Percentiles rank a stretch among this genome's conserved stretches.
phyloP scores from a whole-genome alignment of 2,113 vertebrate genomes.

The Collichthys lucidus region DNA sequence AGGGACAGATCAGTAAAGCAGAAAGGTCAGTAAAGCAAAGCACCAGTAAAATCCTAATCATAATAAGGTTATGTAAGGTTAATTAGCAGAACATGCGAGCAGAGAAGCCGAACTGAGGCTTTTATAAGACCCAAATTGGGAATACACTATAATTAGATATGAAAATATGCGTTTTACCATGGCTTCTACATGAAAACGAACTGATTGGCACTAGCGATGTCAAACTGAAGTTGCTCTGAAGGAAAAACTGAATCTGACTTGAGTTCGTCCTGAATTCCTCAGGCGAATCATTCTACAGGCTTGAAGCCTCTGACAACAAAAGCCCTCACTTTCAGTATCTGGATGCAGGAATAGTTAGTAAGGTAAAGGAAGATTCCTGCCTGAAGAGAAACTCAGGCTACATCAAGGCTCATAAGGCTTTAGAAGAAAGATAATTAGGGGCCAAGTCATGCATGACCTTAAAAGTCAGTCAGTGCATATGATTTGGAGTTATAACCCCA shows the following conservation, averaged over 20 bases:
- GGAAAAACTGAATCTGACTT: background rate
- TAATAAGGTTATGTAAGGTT: conserved; percentile 58
- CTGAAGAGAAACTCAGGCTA: conserved; percentile 25
- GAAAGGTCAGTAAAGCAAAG: conserved; percentile 59
- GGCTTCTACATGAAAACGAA: background rate
- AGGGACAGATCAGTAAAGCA: conserved; percentile 54
- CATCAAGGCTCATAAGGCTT: conserved; percentile 7
- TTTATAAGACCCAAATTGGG: conserved; percentile 20
- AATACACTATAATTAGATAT: conserved; percentile 23
- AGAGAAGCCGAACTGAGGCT: conserved; percentile 31
- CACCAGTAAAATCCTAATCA: conserved; percentile 29
- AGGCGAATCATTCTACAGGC: conserved; percentile 12
- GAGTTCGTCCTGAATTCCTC: conserved; percentile 8
- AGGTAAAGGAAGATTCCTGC: background rate
- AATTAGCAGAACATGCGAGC: conserved; percentile 50
- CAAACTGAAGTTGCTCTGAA: background rate
- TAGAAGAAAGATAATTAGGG: conserved; percentile 1
- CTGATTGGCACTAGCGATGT: background rate
- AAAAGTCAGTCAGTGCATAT: conserved; percentile 8
- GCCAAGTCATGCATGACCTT: conserved; percentile 15
- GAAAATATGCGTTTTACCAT: conserved; percentile 22
- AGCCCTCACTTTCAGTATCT: background rate
- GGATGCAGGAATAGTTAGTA: conserved; percentile 19
- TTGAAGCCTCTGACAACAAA: conserved; percentile 42
- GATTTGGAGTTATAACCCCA: background rate